phyloP scores from a whole-genome alignment of 23 tunicate species.

The Phallusia fumigata region DNA sequence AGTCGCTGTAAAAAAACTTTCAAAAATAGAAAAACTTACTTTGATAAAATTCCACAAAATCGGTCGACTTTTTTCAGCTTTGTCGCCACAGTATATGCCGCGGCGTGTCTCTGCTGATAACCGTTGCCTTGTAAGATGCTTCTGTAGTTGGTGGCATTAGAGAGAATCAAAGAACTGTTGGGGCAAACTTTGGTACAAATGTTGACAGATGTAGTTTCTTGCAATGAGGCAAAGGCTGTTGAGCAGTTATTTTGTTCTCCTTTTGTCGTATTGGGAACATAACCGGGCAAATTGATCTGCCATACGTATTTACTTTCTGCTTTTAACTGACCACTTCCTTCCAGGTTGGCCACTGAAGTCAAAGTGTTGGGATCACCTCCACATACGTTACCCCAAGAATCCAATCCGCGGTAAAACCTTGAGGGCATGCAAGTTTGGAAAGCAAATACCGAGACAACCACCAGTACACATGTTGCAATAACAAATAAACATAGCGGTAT shows the following conservation, averaged over 20 bases:
- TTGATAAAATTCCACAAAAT: background rate
- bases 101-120: background rate
- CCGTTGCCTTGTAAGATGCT: background rate
- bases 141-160: background rate
- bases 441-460: constrained; percentile 27
- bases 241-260: background rate
- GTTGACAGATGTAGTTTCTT: constrained; percentile 7
- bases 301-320: constrained; percentile 40
- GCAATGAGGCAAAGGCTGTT: background rate
- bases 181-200: constrained; percentile 62
- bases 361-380: constrained; percentile 31
- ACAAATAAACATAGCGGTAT: constrained; percentile 13
- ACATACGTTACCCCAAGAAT: constrained; percentile 88
- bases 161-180: background rate
- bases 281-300: background rate
- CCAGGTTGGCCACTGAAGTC: constrained; percentile 12
- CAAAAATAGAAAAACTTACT: background rate
- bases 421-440: constrained; percentile 50
- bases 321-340: constrained; percentile 41
- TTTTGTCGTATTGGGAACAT: background rate
- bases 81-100: background rate
- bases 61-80: background rate
- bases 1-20: too few species aligned
- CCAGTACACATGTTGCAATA: background rate
- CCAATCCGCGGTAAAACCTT: constrained; percentile 37